Base-by-base conservation (phyloP, 1,140 invertebrate species). In the Ceratina australensis region DNA sequence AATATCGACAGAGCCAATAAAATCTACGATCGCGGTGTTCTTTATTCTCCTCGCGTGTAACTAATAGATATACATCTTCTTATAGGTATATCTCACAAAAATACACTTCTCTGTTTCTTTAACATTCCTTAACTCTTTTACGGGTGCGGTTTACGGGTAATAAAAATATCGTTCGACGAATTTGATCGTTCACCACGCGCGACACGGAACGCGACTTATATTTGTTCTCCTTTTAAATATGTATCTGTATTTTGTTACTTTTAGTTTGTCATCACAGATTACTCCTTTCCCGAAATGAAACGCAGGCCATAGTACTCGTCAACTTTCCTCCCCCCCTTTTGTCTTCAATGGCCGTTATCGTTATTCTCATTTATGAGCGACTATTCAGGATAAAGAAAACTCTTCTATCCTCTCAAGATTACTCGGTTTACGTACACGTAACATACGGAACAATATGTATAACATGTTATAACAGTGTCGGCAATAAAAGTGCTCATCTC, bases 21-120 rank as follows among this genome's bases (percentile, higher is more conserved):
- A 77, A 68, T 71, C 74, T 77, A 77, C 66, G 74, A 69, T 52
- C 74, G 74, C 47, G 66, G 49, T 71, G 57, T 71, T 69, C 16
- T 71, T 69, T 69, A 80, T 63, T 80, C 67, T 59, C 74, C 60
- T 80, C 64, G 57, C 67, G 61, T 77, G 67, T 69, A 85, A 85
- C 83, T 81, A n/a, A n/a, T n/a, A 85, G 79, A 85, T 76, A 82
- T 76, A 54, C 8, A 10, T 69, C 33, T 85, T 82, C 79, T 85
- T 85, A 84, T 74, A 84, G 82, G 75, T 54, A n/a, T 79, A 84
- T 61, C 81, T 85, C 83, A 85, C 79, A 85, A 85, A 85, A 85
- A 85, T 85, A 85, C 83, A 84, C 57, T 84, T 77, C 67, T 72
- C 18, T 61, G 22, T 49, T 59, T 71, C 78, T 84, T 24, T 65